These are phyloP conservation scores for Lomographa bimaculata DNA, from an alignment of 2,888 invertebrate species.

Conservation along the genomic window DNA sequence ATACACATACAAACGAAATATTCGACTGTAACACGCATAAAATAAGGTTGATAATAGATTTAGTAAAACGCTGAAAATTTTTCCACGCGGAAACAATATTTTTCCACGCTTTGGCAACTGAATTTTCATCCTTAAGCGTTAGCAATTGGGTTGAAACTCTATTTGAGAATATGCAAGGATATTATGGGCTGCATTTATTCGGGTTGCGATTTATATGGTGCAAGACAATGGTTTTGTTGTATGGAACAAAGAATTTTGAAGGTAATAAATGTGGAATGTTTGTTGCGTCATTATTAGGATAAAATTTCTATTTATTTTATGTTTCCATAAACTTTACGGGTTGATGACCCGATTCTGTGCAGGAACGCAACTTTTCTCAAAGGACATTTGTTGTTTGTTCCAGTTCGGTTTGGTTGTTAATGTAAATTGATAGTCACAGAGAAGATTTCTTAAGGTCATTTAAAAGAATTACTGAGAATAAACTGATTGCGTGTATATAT, in stretches of 20 bases:
- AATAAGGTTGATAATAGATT: slow-evolving; percentile 28
- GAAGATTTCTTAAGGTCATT: too few species aligned
- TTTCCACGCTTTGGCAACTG: neutral
- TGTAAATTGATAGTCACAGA: too few species aligned
- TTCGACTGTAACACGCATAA: slow-evolving; percentile 1
- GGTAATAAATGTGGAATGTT: slow-evolving; percentile 29
- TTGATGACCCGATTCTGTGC: too few species aligned
- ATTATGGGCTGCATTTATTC: slow-evolving; percentile 37
- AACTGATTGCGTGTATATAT: too few species aligned
- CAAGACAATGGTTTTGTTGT: slow-evolving; percentile 46
- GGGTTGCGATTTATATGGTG: slow-evolving; percentile 44
- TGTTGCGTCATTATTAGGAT: slow-evolving; percentile 16
- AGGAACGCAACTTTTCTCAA: too few species aligned
- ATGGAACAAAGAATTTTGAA: slow-evolving; percentile 30
- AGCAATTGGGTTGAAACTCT: slow-evolving; percentile 12
- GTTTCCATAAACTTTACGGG: too few species aligned
- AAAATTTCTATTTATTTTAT: slow-evolving; percentile 18
- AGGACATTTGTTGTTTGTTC: too few species aligned
- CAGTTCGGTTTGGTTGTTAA: too few species aligned
- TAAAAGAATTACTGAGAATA: too few species aligned
- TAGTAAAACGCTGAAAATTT: neutral
- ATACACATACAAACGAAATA: neutral
- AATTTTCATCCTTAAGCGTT: slow-evolving; percentile 23
- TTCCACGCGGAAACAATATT: slow-evolving; percentile 4
- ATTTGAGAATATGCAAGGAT: neutral